Evolutionary conservation across 2,113 vertebrate species (phyloP), one percentile per base, ranked within the genome.

Genomic region (Leptobrachium leishanense): DNA sequence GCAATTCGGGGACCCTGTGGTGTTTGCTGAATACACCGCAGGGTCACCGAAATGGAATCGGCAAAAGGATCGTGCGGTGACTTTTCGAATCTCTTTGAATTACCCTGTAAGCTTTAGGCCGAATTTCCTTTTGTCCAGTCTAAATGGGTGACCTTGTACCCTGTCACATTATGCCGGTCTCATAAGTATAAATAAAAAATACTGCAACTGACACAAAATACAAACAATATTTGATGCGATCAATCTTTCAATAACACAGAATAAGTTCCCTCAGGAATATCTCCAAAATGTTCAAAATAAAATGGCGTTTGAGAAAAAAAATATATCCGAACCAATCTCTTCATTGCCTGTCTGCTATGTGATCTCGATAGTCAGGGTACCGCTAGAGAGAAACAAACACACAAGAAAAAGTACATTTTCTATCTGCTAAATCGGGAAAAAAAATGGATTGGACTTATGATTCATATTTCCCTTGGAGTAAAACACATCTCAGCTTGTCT

Each of bases 381-480:
- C 2, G 9, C 13, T 39, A 13, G 20, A 64, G 39, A 62, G 11
- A 62, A 62, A 62, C 5, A 62, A 62, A 62, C 6, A 2, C 1
- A 64, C 9, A 20, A 64, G 39, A 20, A 77, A 69, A 31, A 31
- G 20, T 31, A 31, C 20, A 31, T 31, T 31, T 31, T 31, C 20
- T 31, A 46, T 40, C 46, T 72, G 76, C 71, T 71, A 9, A 64
- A 78, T 20, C 57, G 66, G 53, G 13, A 20, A 59, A 8, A 13
- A n/a, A 39, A 41, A 65, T 67, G 57, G 54, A 69, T 77, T 9
- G 5, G 15, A 13, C 68, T 53, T 50, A 77, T 44, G 42, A 46
- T 10, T 42, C 12, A 11, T 15, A 41, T 12, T 41, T 64, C 20
- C n/a, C 39, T 64, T 43, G 67, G 12, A 43, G 42, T 40, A 57